Percentiles rank a stretch among this genome's conserved stretches.
phyloP scores from a whole-genome alignment of 1,140 invertebrate genomes.

The Ceratina australensis region DNA sequence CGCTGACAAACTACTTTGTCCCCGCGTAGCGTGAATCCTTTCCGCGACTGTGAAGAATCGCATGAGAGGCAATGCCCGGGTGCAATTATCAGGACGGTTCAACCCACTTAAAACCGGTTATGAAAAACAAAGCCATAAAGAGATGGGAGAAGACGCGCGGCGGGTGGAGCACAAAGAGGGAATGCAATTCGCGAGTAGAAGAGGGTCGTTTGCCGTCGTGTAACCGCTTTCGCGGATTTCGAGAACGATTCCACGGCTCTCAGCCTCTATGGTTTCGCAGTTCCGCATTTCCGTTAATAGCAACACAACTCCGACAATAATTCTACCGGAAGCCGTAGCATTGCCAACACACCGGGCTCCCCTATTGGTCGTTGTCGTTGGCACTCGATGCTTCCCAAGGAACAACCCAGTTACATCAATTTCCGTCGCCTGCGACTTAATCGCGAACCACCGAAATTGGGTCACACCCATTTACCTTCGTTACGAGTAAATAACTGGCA shows the following conservation, averaged over 20 bases:
- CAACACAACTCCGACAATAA: conserved; percentile 34
- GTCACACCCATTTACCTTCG: too few species aligned
- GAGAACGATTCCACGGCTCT: conserved; percentile 31
- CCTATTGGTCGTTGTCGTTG: not conserved
- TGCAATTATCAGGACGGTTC: conserved; percentile 24
- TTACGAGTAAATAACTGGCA: not conserved
- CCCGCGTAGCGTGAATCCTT: not conserved
- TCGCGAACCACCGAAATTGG: not conserved
- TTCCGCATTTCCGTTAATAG: conserved; percentile 44
- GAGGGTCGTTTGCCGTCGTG: conserved; percentile 31
- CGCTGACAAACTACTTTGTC: not conserved
- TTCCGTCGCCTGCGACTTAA: conserved; percentile 11
- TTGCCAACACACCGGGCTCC: conserved; percentile 1
- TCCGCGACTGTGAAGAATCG: not conserved
- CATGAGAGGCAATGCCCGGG: not conserved
- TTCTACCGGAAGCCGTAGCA: conserved; percentile 27
- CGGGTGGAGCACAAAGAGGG: not conserved
- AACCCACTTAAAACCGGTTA: not conserved
- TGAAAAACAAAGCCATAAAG: conserved; percentile 28
- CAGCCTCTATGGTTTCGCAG: conserved; percentile 42
- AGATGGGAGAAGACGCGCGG: not conserved
- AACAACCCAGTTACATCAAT: conserved; percentile 37
- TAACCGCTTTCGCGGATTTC: conserved; percentile 47
- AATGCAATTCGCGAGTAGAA: conserved; percentile 14
- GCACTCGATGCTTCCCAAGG: conserved; percentile 2